These are phyloP conservation scores for Anoplopoma fimbria DNA, from an alignment of 2,113 vertebrate genomes.

Conservation along the genomic window DNA sequence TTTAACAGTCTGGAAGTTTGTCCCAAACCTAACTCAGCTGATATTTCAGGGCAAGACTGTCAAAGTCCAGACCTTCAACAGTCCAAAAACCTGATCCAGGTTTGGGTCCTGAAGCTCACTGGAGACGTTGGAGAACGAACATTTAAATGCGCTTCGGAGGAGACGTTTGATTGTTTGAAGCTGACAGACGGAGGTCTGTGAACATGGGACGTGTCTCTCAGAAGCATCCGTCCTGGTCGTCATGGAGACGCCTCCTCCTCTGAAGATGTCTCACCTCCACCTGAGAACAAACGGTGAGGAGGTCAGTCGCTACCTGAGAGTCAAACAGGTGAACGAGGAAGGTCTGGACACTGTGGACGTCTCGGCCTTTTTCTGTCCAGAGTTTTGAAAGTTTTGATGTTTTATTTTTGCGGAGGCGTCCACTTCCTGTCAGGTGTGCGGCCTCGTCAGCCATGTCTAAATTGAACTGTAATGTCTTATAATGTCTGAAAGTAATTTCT, in stretches of 20 bases:
- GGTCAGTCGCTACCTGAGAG: neutral
- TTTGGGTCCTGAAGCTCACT: conserved; percentile 9
- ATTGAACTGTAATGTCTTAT: conserved; percentile 1
- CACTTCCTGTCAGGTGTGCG: conserved; percentile 18
- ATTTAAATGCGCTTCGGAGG: neutral
- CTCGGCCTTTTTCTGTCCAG: neutral
- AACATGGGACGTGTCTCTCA: neutral
- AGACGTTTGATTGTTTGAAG: too few relatives aligned
- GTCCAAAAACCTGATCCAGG: neutral
- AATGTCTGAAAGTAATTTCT: conserved; percentile 6
- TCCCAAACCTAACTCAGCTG: too few relatives aligned
- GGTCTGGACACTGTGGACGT: neutral
- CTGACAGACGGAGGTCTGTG: too few relatives aligned
- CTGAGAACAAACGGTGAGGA: too few relatives aligned
- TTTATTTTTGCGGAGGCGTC: conserved; percentile 7
- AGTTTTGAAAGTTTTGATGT: conserved; percentile 15
- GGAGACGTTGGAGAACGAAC: neutral
- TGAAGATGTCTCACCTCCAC: neutral
- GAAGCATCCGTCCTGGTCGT: neutral
- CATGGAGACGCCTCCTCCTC: too few relatives aligned
- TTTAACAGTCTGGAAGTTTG: too few relatives aligned
- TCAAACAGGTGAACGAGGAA: conserved; percentile 2
- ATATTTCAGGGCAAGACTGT: neutral
- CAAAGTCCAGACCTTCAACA: neutral
- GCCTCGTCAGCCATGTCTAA: neutral